Base-by-base conservation (phyloP, 2,113 vertebrate genomes). In the Chlamydotis undulata region DNA sequence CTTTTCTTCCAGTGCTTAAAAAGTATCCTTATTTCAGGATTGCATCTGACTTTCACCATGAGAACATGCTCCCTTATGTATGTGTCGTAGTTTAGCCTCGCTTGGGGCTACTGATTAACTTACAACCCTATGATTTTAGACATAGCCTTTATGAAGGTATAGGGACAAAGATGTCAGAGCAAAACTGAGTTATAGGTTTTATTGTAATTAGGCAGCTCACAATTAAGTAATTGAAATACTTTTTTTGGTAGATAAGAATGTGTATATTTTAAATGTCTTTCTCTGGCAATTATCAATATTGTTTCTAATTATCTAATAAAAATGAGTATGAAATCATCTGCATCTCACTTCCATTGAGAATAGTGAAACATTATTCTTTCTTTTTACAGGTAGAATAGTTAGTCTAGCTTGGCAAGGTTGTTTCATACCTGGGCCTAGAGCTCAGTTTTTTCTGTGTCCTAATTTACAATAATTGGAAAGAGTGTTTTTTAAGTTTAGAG, bases 361-460 rank as follows among this genome's bases (percentile, higher is more conserved):
- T 12, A 86, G 11, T 4, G 18, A 70, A 88, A 59, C 12, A 17
- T 71, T 70, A 18, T 18, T 86, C 2, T 33, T 65, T 29, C 37
- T 68, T 49, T 67, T 90, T 75, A 57, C 13, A 29, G 25, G 4
- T 24, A 71, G 19, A 3, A 12, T 69, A 24, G 6, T 57, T 50
- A 37, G 10, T 75, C 33, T 74, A n/a, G 63, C 29, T 52, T 61
- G 14, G 9, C 57, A 60, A 73, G 49, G 19, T 60, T 79, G 11
- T 89, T 71, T 89, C 33, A 22, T 65, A 2, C 14, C 3, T 87
- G 39, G 39, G 13, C n/a, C 10, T 60, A 41, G 22, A 73, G 29
- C 53, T 67, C 4, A 12, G 26, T 0, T 0, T 5, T 39, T 65
- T 53, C 45, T 43, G 16, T 18, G 5, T 47, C 41, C 21, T 64